Conservation (phyloP, 37 sponge, comb jelly and placozoan genomes). For the Sycon ciliatum region DNA sequence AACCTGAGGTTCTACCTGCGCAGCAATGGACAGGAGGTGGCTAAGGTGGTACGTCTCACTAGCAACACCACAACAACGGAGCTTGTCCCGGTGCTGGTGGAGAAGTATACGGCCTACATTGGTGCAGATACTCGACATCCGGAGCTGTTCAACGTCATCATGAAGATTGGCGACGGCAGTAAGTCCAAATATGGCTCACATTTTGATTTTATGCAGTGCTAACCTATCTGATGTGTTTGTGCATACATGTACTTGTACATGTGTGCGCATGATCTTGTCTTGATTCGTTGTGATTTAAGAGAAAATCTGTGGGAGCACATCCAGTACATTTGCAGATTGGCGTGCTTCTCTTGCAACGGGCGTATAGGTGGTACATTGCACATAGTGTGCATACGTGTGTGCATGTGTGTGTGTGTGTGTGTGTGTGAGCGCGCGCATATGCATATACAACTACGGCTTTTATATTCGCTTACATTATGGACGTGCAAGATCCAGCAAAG, state of each 20-base stretch:
- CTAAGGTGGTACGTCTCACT: slow-evolving; percentile 15
- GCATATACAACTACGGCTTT: background rate
- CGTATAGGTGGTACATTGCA: no score
- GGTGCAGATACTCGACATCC: no score
- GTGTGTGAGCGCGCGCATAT: background rate
- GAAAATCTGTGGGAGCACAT: no score
- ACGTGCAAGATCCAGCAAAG: no score
- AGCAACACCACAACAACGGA: slow-evolving; percentile 11
- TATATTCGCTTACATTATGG: background rate
- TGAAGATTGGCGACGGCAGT: slow-evolving; percentile 19
- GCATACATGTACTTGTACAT: background rate
- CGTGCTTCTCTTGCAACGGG: no score
- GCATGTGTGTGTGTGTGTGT: slow-evolving; percentile 11
- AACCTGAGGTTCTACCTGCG: background rate
- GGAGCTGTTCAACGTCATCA: slow-evolving; percentile 2
- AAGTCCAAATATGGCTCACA: background rate
- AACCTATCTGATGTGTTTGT: background rate
- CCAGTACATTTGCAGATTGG: no score
- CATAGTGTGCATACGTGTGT: slow-evolving; percentile 14
- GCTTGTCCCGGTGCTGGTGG: slow-evolving; percentile 22
- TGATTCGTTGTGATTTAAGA: background rate
- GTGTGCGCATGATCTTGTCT: slow-evolving; percentile 12
- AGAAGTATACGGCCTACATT: background rate
- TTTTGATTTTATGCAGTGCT: background rate
- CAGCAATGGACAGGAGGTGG: background rate